phyloP scores from a whole-genome alignment of 2,113 vertebrate species.

The Vombatus ursinus region DNA sequence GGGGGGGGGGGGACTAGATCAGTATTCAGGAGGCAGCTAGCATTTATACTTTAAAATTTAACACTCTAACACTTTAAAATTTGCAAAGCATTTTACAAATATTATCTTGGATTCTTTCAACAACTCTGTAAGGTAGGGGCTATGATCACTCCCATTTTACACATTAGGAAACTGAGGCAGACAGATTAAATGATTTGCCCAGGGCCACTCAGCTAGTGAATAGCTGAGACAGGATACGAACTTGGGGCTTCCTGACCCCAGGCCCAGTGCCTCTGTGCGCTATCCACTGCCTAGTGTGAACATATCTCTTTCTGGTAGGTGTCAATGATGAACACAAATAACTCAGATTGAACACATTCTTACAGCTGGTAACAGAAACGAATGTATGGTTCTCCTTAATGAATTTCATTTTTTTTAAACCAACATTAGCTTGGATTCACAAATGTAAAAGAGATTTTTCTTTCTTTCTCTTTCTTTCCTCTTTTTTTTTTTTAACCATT shows the following conservation, averaged over 20 bases:
- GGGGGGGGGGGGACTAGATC: background rate
- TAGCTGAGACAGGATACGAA: background rate
- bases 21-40: background rate
- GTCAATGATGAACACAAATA: background rate
- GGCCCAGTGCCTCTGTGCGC: too few relatives aligned
- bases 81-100: background rate
- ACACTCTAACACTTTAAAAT: too few relatives aligned
- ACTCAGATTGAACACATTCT: constrained; percentile 16
- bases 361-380: background rate
- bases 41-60: background rate
- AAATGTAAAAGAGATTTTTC: background rate
- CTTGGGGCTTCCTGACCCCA: background rate
- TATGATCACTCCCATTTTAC: background rate
- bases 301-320: background rate
- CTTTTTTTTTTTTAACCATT: background rate
- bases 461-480: background rate
- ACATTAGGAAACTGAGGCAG: background rate
- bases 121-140: background rate
- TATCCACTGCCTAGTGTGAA: background rate
- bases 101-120: background rate
- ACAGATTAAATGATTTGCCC: background rate
- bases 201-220: background rate
- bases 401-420: constrained; percentile 20
- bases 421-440: background rate
- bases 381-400: background rate